Evolutionary conservation across 2,113 vertebrate genomes (phyloP).

Genomic region (Aspiorhynchus laticeps): DNA sequence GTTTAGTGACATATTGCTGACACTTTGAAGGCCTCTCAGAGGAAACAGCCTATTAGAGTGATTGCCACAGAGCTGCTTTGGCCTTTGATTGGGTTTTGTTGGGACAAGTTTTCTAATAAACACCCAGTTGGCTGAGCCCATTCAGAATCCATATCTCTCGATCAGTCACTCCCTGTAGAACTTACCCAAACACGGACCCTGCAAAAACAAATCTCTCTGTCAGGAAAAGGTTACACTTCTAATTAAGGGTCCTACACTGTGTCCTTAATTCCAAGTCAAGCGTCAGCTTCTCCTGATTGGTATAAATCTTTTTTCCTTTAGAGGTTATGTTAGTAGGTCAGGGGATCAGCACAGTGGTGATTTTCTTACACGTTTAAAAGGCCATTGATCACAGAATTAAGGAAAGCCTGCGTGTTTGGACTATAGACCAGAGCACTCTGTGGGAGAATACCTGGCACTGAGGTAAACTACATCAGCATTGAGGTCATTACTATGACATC

Average conservation of each 20-base stretch:
- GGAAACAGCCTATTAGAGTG: conserved; percentile 73
- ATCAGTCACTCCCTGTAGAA: conserved; percentile 77
- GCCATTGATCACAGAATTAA: conserved; percentile 80
- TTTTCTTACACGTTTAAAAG: conserved; percentile 80
- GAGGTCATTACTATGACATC: not conserved
- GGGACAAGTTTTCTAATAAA: conserved; percentile 86
- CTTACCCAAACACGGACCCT: conserved; percentile 79
- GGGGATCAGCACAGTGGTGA: conserved; percentile 70
- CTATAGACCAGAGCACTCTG: conserved; percentile 39
- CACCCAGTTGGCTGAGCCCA: conserved; percentile 77
- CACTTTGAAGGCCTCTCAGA: conserved; percentile 53
- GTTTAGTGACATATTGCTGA: conserved; percentile 41
- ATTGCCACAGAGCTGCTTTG: conserved; percentile 62
- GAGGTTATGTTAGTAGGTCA: conserved; percentile 78
- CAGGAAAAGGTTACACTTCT: conserved; percentile 75
- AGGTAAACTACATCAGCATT: conserved; percentile 14
- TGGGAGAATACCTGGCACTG: conserved; percentile 40
- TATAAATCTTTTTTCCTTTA: conserved; percentile 74
- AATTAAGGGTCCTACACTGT: conserved; percentile 70
- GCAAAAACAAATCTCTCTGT: conserved; percentile 80
- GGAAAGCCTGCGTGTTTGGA: conserved; percentile 44
- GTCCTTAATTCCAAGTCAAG: conserved; percentile 75
- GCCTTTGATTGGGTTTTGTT: conserved; percentile 82
- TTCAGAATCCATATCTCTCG: conserved; percentile 78
- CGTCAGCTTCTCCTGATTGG: conserved; percentile 69